Evolutionary conservation across 2,113 vertebrate genomes (phyloP), one percentile per base, ranked within the genome.

Genomic region (Callopanchax toddi): DNA sequence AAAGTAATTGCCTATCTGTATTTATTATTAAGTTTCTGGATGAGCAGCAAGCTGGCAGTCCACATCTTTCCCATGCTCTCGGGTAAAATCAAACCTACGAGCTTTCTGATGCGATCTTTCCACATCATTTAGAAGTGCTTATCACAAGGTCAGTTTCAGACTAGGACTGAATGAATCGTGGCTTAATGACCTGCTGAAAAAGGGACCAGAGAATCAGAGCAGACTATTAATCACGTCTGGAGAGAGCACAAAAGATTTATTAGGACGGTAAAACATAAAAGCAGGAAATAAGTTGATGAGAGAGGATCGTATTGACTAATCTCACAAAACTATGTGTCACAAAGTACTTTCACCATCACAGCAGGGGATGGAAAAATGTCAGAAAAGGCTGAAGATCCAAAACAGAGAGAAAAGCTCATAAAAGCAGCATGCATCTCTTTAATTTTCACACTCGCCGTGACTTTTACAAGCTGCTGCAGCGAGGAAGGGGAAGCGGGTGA

Each of bases 391-490:
- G 36, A 16, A 21, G 22, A 21, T 17, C 20, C 10, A 50, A 52
- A 46, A 72, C 45, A 70, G 46, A 56, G 56, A 67, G 64, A 67
- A 60, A 72, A 77, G 63, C 82, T 84, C 67, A 46, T 88, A 87
- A 89, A 88, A 76, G 46, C 79, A 85, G 75, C 74, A 58, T 64
- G 73, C 21, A 48, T 75, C 77, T 63, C 84, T 81, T 88, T 84
- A 59, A 83, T 81, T 90, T 87, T 79, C 71, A 83, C 76, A 53
- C 63, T 60, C 13, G 64, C 69, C 4, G 8, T 63, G 60, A 82
- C 68, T 71, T 88, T 89, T 82, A 91, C 82, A 84, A 86, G 87
- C 72, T 46, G 70, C 78, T 23, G 67, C 37, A 73, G 72, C 76
- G n/a, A 72, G 67, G 62, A 44, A 49, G 13, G 53, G 62, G 75